phyloP scores from a whole-genome alignment of 2,888 invertebrate species.

The Andrena camellia region DNA sequence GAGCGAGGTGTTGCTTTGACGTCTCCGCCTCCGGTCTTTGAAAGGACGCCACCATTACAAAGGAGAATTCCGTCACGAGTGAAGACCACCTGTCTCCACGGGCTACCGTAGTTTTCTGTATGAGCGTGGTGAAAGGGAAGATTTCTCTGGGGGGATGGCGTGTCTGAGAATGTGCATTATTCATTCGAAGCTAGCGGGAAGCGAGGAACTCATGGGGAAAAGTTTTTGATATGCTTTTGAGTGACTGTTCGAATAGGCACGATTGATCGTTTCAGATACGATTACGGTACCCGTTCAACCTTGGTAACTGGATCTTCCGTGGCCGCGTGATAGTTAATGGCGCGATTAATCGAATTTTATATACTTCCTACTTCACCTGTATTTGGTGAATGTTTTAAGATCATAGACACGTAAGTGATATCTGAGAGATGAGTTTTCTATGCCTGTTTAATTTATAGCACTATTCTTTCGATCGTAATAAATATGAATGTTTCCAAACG shows the following conservation, averaged over 20 bases:
- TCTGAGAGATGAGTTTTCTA: not conserved
- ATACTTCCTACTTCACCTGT: not conserved
- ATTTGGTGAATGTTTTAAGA: too few species aligned
- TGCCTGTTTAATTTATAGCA: not conserved
- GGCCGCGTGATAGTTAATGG: not conserved
- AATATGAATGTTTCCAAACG: not conserved
- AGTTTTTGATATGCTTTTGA: slow-evolving; percentile 44
- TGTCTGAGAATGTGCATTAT: slow-evolving; percentile 59
- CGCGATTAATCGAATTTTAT: not conserved
- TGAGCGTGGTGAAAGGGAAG: slow-evolving; percentile 47
- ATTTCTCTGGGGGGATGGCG: slow-evolving; percentile 58
- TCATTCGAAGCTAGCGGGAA: slow-evolving; percentile 44
- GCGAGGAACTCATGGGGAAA: slow-evolving; percentile 14
- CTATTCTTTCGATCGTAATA: not conserved
- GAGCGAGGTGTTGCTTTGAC: slow-evolving; percentile 38
- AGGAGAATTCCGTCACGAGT: slow-evolving; percentile 35
- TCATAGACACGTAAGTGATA: too few species aligned
- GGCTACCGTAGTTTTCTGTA: slow-evolving; percentile 53
- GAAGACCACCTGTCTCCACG: slow-evolving; percentile 51
- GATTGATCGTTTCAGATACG: slow-evolving; percentile 37
- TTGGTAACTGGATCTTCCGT: not conserved
- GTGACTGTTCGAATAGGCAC: slow-evolving; percentile 25
- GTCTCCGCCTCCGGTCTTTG: slow-evolving; percentile 26
- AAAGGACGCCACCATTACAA: slow-evolving; percentile 37
- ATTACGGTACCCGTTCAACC: not conserved